Percentiles rank a stretch among this genome's conserved stretches.
Evolutionary conservation across 2,797 vertebrate species (phyloP).

Genomic region (Scarus forsteni): DNA sequence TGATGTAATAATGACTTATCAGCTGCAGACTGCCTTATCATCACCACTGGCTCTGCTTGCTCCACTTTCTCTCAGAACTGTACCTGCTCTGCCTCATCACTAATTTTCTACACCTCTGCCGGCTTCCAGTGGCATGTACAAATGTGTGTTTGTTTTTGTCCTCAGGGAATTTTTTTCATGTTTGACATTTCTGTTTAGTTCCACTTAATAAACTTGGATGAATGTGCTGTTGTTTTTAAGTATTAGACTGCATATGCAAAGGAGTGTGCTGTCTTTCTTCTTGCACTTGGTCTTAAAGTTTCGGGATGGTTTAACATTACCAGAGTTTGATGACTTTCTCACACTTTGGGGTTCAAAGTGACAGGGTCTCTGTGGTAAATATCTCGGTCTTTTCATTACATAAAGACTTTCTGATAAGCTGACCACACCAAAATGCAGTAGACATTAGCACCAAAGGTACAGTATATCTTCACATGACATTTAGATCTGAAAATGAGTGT

Average conservation of each 20-base stretch:
- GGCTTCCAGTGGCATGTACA: slow-evolving; percentile 2
- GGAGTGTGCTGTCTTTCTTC: neutral
- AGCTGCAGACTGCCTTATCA: slow-evolving; percentile 1
- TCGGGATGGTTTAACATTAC: neutral
- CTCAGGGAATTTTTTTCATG: slow-evolving; percentile 3
- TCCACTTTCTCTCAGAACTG: slow-evolving; percentile 4
- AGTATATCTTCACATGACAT: too few relatives aligned
- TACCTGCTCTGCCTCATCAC: slow-evolving; percentile 4
- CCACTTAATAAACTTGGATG: neutral
- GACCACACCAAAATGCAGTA: too few relatives aligned
- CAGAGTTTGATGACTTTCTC: neutral
- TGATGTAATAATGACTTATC: slow-evolving; percentile 31
- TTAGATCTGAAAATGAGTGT: too few relatives aligned
- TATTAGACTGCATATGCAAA: neutral
- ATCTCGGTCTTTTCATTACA: neutral
- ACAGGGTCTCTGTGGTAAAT: neutral
- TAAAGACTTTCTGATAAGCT: too few relatives aligned
- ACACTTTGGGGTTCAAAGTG: neutral
- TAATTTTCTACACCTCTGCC: neutral
- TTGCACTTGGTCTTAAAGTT: neutral
- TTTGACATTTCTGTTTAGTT: slow-evolving; percentile 22
- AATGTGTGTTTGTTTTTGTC: slow-evolving; percentile 10
- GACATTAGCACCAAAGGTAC: too few relatives aligned
- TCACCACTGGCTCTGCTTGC: neutral
- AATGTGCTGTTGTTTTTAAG: slow-evolving; percentile 10